Conservation (phyloP, 2,113 vertebrate genomes). For the pig (Sus scrofa) region T2T-Sscrofa CM000812.6:143901501-143902000, state of each 20-base stretch:
- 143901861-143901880: neutral
- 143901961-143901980: neutral
- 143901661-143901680: no score
- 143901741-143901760: neutral
- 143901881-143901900: neutral
- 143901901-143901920: neutral
- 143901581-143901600: neutral
- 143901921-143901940: neutral
- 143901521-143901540: no score
- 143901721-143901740: neutral
- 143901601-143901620: neutral
- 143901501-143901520: no score
- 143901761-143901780: neutral
- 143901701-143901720: neutral
- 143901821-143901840: neutral
- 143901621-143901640: neutral
- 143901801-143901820: neutral
- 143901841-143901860: neutral
- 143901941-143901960: neutral
- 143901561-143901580: neutral
- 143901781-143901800: neutral
- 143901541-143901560: no score
- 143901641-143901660: neutral
- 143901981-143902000: neutral
- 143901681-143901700: neutral